phyloP scores from a whole-genome alignment of 2,113 vertebrate genomes.

The Myrmecophaga tridactyla region DNA sequence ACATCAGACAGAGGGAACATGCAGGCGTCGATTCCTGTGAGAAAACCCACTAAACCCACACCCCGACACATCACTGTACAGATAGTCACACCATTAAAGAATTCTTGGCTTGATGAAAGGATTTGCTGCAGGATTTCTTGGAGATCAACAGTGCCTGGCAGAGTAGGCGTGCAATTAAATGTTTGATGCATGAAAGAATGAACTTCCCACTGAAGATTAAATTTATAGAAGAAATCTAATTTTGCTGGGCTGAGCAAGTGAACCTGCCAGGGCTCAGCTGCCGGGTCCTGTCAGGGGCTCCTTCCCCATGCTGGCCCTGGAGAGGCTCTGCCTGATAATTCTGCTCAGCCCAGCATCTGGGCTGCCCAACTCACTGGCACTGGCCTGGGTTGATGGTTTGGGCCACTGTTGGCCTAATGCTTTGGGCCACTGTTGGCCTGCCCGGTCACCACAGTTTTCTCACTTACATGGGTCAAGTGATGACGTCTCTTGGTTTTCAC shows the following conservation, averaged over 20 bases:
- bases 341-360: rapidly evolving
- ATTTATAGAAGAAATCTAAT: rapidly evolving
- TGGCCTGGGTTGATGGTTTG: no score
- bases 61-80: rapidly evolving
- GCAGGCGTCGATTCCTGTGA: not conserved
- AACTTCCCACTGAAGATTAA: rapidly evolving
- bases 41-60: not conserved
- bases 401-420: no score
- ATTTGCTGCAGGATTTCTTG: not conserved
- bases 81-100: rapidly evolving
- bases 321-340: rapidly evolving
- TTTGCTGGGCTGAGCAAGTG: not conserved
- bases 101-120: not conserved
- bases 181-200: rapidly evolving
- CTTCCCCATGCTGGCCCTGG: rapidly evolving
- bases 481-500: not conserved
- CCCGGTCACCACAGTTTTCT: not conserved
- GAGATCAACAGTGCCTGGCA: not conserved
- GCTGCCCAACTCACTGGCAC: no score
- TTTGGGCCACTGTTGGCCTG: not conserved
- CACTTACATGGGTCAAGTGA: not conserved
- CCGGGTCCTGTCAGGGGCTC: no score
- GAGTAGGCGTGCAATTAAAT: rapidly evolving
- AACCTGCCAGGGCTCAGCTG: not conserved
- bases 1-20: not conserved